Evolutionary conservation across 2,888 invertebrate species (phyloP), one percentile per base, ranked within the genome.

Genomic region (Pachliopta kotzebuea): DNA sequence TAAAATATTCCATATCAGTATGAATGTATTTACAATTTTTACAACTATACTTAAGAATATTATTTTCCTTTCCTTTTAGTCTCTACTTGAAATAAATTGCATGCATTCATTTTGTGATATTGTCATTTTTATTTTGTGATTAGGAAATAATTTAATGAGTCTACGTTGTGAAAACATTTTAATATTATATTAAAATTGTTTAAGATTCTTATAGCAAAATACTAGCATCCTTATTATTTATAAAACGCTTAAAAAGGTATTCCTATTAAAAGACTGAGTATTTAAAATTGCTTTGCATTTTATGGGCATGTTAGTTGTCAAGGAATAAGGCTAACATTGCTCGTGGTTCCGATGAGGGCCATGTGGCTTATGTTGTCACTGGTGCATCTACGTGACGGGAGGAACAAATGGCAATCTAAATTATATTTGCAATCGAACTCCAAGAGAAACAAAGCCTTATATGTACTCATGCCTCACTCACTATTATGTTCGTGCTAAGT

Each of bases 341-440:
- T 56, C n/a, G 74, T 67, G 72, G 80, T 76, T 76, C 75, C 75
- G 71, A 70, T 74, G 80, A 65, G 83, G 78, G 77, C 81, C 71
- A 68, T 73, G 66, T 65, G 63, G 56, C 62, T 56, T 62, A 74
- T 83, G 83, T 84, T 81, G 84, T 78, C 80, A 83, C 77, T 75
- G 75, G 72, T 71, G 62, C 71, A 71, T 65, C 69, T 80, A 88
- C 89, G 89, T 89, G 89, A 82, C 79, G 67, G 58, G 70, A 75
- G 76, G 76, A 69, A 72, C 74, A 78, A 88, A 88, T 84, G 71
- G 73, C 80, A 81, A 76, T 76, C 71, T 72, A 71, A 72, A 76
- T 76, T 76, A 77, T 78, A 79, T 80, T 70, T 71, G 70, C 70
- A 73, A 77, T 55, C 50, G 31, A 49, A 45, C 45, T n/a, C n/a